A percentile compares a stretch with the other conserved stretches of the same genome.
Conservation (phyloP, 2,888 invertebrate genomes). For the Tanytarsus gracilentus region DNA sequence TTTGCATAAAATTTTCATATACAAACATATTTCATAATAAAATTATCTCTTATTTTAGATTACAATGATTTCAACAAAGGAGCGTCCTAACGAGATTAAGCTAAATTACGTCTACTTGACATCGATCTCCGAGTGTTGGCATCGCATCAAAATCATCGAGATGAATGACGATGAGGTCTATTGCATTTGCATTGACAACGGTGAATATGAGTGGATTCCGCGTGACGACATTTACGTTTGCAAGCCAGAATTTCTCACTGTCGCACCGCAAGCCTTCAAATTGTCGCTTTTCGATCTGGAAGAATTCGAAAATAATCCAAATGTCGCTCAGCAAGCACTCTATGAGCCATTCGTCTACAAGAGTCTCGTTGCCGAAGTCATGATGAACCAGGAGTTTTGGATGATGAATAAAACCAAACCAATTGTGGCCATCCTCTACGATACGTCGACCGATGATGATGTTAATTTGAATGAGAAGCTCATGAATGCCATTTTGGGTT, state of each 20-base stretch:
- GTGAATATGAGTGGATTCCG: slow-evolving; percentile 54
- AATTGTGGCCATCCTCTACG: slow-evolving; percentile 53
- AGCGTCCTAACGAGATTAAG: slow-evolving; percentile 32
- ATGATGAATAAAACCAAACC: slow-evolving; percentile 24
- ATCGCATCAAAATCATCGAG: slow-evolving; percentile 48
- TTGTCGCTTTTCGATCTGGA: slow-evolving; percentile 62
- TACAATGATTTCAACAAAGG: slow-evolving; percentile 36
- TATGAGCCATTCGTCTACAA: slow-evolving; percentile 44
- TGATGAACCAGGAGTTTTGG: slow-evolving; percentile 38
- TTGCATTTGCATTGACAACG: slow-evolving; percentile 59
- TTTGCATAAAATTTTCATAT: slow-evolving; percentile 24
- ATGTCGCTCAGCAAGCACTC: slow-evolving; percentile 35
- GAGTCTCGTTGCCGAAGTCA: slow-evolving; percentile 50
- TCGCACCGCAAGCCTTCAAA: slow-evolving; percentile 65
- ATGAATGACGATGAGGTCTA: slow-evolving; percentile 44
- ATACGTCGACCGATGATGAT: slow-evolving; percentile 55
- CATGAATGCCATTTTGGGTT: slow-evolving; percentile 47
- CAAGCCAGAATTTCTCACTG: slow-evolving; percentile 52
- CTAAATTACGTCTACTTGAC: slow-evolving; percentile 40
- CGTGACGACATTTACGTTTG: slow-evolving; percentile 51
- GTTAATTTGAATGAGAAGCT: slow-evolving; percentile 55
- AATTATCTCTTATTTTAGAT: not conserved
- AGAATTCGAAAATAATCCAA: slow-evolving; percentile 47
- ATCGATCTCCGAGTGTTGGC: slow-evolving; percentile 48
- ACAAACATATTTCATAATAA: not conserved